These are phyloP conservation scores for Montipora foliosa DNA, from an alignment of 64 coral and sea anemone species.

Conservation along the genomic window DNA sequence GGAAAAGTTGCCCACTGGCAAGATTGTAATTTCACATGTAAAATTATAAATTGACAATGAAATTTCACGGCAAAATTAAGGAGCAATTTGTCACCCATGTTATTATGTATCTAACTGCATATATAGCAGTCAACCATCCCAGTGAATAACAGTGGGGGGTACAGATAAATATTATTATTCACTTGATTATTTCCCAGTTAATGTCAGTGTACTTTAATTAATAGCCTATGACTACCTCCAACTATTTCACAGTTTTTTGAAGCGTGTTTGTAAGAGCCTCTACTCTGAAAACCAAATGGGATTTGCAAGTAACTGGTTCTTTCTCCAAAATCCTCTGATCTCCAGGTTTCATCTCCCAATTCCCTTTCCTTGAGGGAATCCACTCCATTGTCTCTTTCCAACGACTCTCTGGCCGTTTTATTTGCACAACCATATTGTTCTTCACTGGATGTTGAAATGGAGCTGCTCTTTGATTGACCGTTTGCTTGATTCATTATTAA, in stretches of 20 bases:
- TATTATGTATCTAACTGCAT: too few species aligned
- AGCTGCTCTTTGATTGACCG: background rate
- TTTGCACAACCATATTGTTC: background rate
- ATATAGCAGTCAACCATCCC: too few species aligned
- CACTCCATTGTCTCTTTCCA: background rate
- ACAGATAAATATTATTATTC: too few species aligned
- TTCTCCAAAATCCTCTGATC: background rate
- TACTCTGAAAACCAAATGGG: slow-evolving; percentile 88
- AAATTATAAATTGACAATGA: too few species aligned
- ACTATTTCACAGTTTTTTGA: slow-evolving; percentile 96
- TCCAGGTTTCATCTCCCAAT: background rate
- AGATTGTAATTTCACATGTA: too few species aligned
- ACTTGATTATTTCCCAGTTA: too few species aligned
- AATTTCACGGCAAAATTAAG: too few species aligned
- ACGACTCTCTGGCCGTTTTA: background rate
- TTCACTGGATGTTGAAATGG: background rate
- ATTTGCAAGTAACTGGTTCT: slow-evolving; percentile 86
- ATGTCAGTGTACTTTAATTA: too few species aligned
- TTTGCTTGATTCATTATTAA: background rate
- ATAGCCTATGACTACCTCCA: slow-evolving; percentile 46
- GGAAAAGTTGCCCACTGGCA: too few species aligned
- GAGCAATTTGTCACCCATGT: too few species aligned
- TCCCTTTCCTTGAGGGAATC: background rate
- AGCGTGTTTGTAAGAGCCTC: slow-evolving; percentile 85
- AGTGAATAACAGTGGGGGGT: too few species aligned